A percentile compares a stretch with the other conserved stretches of the same genome.
These are phyloP conservation scores for Romanogobio albipinnatus DNA, from an alignment of 2,113 vertebrate genomes.

Conservation along the genomic window DNA sequence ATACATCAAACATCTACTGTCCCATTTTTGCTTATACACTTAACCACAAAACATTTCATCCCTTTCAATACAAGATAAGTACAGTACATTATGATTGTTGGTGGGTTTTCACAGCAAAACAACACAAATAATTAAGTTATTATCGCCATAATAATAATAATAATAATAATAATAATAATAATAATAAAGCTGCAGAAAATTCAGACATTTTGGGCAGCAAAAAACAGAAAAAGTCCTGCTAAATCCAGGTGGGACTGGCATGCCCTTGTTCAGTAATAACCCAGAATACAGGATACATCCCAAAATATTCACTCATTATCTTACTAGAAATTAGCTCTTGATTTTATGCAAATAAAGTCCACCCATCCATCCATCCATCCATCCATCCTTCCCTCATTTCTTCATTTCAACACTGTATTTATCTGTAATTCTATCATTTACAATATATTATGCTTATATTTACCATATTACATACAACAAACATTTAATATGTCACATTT, in stretches of 20 bases:
- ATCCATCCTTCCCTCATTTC: slow-evolving; percentile 56
- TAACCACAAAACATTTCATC: slow-evolving; percentile 48
- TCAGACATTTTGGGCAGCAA: not conserved
- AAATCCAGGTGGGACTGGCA: not conserved
- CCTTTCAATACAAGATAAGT: too few species aligned
- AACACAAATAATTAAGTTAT: too few species aligned
- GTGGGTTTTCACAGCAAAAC: not conserved
- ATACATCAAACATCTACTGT: not conserved
- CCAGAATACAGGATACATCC: slow-evolving; percentile 59
- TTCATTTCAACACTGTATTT: too few species aligned
- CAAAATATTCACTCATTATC: slow-evolving; percentile 72
- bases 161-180: too few species aligned
- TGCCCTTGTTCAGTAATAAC: not conserved
- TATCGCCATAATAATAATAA: not conserved
- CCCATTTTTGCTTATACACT: slow-evolving; percentile 62
- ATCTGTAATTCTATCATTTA: too few species aligned
- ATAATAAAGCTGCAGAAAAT: not conserved
- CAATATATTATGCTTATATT: too few species aligned
- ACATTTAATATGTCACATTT: too few species aligned
- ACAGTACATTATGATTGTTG: too few species aligned
- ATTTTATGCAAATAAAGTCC: slow-evolving; percentile 69
- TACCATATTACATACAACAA: too few species aligned
- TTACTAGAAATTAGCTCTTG: slow-evolving; percentile 69
- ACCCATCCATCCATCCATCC: slow-evolving; percentile 35
- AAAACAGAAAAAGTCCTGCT: not conserved